Conservation (phyloP, 2,888 invertebrate species). For the Cephus spinipes region DNA sequence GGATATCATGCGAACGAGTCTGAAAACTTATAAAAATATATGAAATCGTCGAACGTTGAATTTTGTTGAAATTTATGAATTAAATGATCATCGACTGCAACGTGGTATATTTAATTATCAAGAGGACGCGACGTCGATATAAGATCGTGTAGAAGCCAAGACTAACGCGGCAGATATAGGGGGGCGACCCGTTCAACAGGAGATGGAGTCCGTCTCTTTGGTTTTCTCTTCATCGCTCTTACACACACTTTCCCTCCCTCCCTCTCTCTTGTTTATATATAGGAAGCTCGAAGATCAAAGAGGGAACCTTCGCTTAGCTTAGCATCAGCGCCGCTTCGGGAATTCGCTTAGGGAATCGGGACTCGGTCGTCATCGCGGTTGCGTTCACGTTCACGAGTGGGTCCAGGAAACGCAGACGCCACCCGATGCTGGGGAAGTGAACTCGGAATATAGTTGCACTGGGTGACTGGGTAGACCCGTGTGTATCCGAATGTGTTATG, state of each 20-base stretch:
- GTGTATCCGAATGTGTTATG: constrained; percentile 9
- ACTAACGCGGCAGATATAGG: no score
- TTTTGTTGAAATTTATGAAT: no score
- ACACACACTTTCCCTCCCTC: constrained; percentile 8
- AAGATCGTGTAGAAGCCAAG: no score
- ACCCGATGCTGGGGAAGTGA: background rate
- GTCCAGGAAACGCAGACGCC: background rate
- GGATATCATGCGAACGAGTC: no score
- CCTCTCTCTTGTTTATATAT: constrained; percentile 56
- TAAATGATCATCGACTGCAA: no score
- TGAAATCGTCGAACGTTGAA: no score
- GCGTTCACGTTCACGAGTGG: background rate
- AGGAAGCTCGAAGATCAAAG: constrained; percentile 64
- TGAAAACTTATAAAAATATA: no score
- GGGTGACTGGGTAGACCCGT: background rate
- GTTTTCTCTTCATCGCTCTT: constrained; percentile 15
- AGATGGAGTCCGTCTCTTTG: constrained; percentile 32
- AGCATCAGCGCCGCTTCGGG: constrained; percentile 47
- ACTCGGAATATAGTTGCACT: background rate
- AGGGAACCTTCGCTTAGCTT: constrained; percentile 59
- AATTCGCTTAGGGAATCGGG: background rate
- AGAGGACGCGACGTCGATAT: no score
- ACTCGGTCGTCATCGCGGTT: background rate
- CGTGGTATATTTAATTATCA: no score
- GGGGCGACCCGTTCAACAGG: constrained; percentile 14